Conservation (phyloP, 1,140 invertebrate genomes). For the Venustaconcha ellipsiformis region DNA sequence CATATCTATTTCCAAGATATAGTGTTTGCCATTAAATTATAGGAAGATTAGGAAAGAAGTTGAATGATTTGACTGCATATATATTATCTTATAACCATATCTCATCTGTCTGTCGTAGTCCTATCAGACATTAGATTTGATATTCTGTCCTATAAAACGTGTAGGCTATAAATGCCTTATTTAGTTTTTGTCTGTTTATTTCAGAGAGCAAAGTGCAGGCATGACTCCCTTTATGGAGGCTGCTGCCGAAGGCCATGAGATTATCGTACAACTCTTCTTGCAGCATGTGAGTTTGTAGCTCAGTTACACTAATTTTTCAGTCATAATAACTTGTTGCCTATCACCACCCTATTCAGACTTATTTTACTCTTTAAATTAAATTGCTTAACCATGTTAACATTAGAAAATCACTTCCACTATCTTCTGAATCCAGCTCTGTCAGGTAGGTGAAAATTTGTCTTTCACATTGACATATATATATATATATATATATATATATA, state of each 20-base stretch:
- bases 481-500: too few species aligned
- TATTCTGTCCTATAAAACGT: neutral
- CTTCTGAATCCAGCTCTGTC: too few species aligned
- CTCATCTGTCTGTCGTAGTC: neutral
- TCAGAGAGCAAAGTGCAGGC: constrained; percentile 61
- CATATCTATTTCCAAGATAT: too few species aligned
- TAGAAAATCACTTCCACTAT: too few species aligned
- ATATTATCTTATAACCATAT: neutral
- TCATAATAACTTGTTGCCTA: neutral
- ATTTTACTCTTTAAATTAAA: too few species aligned
- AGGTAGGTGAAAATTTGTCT: too few species aligned
- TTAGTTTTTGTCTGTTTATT: constrained; percentile 29
- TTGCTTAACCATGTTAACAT: too few species aligned
- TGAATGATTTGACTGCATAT: neutral
- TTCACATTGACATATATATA: too few species aligned
- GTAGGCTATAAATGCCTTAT: neutral
- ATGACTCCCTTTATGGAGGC: constrained; percentile 70
- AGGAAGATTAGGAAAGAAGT: neutral
- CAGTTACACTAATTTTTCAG: neutral
- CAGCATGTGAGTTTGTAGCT: constrained; percentile 62
- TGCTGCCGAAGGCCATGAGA: constrained; percentile 70
- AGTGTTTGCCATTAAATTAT: too few species aligned
- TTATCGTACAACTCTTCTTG: constrained; percentile 69
- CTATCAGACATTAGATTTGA: neutral
- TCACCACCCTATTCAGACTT: too few species aligned